Evolutionary conservation across 2,888 invertebrate species (phyloP).

Genomic region (Sericinus montela): DNA sequence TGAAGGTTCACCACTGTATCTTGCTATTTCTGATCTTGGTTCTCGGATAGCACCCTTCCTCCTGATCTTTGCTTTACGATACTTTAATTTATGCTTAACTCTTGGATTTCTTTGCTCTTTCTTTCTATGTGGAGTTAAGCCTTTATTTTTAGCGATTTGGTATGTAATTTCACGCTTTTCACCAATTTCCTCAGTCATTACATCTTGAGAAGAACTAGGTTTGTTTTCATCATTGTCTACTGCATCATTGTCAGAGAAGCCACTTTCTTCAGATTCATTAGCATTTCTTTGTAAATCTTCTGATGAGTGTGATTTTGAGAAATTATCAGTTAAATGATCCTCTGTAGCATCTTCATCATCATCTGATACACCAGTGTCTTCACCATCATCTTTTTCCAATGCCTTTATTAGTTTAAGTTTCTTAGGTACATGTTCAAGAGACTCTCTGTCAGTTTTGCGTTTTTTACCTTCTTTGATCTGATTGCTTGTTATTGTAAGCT

Average conservation of each 20-base stretch:
- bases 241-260: slow-evolving; percentile 66
- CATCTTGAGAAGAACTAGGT: slow-evolving; percentile 46
- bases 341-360: slow-evolving; percentile 44
- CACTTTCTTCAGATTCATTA: slow-evolving; percentile 66
- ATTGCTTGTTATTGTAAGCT: slow-evolving; percentile 43
- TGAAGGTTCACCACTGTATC: slow-evolving; percentile 95
- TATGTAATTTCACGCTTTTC: slow-evolving; percentile 93
- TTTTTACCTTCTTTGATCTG: slow-evolving; percentile 40
- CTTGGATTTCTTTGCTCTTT: slow-evolving; percentile 96
- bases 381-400: slow-evolving; percentile 61
- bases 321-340: background rate
- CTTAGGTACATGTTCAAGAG: slow-evolving; percentile 45
- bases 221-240: slow-evolving; percentile 47
- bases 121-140: slow-evolving; percentile 92
- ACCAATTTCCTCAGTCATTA: slow-evolving; percentile 47
- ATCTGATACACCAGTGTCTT: slow-evolving; percentile 66
- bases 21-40: slow-evolving; percentile 86
- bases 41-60: slow-evolving; percentile 96
- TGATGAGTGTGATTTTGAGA: slow-evolving; percentile 16
- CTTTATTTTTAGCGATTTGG: slow-evolving; percentile 97
- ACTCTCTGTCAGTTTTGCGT: slow-evolving; percentile 46
- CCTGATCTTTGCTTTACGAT: slow-evolving; percentile 93
- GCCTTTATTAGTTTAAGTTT: slow-evolving; percentile 63
- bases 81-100: slow-evolving; percentile 96
- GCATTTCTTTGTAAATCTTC: slow-evolving; percentile 34